These are phyloP conservation scores for Tupaia chinensis DNA, from an alignment of 2,113 vertebrate species.

Conservation along the genomic window DNA sequence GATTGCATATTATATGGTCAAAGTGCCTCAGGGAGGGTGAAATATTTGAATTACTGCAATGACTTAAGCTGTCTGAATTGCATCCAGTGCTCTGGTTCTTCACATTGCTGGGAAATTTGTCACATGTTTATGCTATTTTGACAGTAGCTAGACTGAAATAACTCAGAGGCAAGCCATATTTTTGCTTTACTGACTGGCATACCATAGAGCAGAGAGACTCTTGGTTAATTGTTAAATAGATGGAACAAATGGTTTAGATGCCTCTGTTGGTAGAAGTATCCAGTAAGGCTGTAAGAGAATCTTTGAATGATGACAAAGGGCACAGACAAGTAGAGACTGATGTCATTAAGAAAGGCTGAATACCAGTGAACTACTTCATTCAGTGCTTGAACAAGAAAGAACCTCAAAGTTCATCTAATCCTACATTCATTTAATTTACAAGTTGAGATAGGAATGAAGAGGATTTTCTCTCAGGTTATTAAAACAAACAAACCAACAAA, in stretches of 20 bases:
- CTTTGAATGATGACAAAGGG: not conserved
- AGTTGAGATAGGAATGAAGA: not conserved
- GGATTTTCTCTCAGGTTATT: not conserved
- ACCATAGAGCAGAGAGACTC: not conserved
- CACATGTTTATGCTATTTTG: conserved; percentile 51
- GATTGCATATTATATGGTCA: not conserved
- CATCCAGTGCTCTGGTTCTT: conserved; percentile 42
- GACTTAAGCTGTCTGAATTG: conserved; percentile 43
- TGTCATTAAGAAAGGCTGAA: not conserved
- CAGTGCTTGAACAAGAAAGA: not conserved
- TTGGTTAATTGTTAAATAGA: not conserved
- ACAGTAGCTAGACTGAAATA: conserved; percentile 58
- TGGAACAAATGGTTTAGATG: not conserved
- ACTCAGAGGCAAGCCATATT: conserved; percentile 29
- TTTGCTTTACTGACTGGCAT: not conserved
- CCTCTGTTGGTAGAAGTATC: not conserved
- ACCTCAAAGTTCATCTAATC: not conserved
- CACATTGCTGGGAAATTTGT: conserved; percentile 37
- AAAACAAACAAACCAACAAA: not conserved
- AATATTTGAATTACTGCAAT: conserved; percentile 27
- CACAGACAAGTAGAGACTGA: not conserved
- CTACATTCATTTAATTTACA: not conserved
- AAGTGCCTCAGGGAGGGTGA: not conserved
- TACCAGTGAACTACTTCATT: not conserved
- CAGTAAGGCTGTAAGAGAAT: not conserved